These are phyloP conservation scores for Archivesica marissinica DNA, from an alignment of 1,140 invertebrate species.

Conservation along the genomic window DNA sequence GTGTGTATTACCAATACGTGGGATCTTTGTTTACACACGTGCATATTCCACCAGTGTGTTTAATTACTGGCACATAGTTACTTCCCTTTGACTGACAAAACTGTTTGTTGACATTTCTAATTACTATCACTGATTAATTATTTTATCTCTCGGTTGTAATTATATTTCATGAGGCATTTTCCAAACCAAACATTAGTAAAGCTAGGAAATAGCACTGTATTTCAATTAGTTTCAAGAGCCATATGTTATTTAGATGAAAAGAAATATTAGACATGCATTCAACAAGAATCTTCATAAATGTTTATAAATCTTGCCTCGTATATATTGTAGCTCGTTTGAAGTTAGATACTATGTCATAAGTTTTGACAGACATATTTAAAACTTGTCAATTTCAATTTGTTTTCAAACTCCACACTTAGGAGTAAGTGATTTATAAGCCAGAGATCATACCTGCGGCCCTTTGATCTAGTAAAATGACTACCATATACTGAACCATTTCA, in stretches of 20 bases:
- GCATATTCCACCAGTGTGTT: no score
- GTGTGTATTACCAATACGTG: no score
- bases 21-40: no score
- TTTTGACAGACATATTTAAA: slow-evolving; percentile 58
- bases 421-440: slow-evolving; percentile 61
- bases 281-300: slow-evolving; percentile 42
- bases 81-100: neutral
- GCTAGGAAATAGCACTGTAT: neutral
- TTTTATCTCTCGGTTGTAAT: no score
- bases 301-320: slow-evolving; percentile 54
- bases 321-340: slow-evolving; percentile 44
- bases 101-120: neutral
- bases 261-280: slow-evolving; percentile 19
- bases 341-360: slow-evolving; percentile 53
- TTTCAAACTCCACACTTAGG: slow-evolving; percentile 56
- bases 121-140: no score
- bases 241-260: slow-evolving; percentile 62
- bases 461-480: slow-evolving; percentile 51
- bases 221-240: slow-evolving; percentile 55
- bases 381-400: slow-evolving; percentile 60
- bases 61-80: neutral
- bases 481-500: slow-evolving; percentile 29
- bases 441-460: slow-evolving; percentile 17
- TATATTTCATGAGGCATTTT: no score
- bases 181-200: neutral